These are phyloP conservation scores for Callipepla squamata DNA, from an alignment of 2,113 vertebrate genomes.

Conservation along the genomic window DNA sequence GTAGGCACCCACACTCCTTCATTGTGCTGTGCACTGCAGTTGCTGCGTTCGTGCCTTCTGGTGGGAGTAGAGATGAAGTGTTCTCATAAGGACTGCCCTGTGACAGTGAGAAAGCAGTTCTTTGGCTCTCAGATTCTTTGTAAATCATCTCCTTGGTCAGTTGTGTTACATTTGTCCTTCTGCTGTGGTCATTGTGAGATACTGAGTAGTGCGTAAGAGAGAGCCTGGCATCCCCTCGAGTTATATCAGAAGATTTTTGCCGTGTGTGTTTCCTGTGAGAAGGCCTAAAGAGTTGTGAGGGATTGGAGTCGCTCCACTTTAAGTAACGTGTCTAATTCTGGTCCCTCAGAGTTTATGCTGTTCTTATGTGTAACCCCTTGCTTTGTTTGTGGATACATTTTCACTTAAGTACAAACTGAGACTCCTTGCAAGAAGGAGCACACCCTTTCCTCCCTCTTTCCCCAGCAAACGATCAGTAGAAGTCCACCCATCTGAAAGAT, in stretches of 20 bases:
- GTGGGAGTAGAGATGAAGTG: background rate
- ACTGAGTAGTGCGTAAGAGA: background rate
- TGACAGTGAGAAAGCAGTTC: background rate
- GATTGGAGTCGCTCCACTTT: fast-evolving
- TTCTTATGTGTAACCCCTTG: background rate
- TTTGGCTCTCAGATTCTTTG: background rate
- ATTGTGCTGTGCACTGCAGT: fast-evolving
- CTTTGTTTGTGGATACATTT: background rate
- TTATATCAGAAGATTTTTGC: background rate
- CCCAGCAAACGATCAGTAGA: background rate
- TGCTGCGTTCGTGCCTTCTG: background rate
- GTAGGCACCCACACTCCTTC: background rate
- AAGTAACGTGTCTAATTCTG: background rate
- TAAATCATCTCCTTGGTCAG: background rate
- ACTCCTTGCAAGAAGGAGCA: background rate
- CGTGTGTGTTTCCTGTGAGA: background rate
- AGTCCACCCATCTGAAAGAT: background rate
- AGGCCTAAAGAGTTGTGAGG: background rate
- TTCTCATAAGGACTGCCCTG: background rate
- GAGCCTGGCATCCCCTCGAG: background rate
- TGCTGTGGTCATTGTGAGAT: background rate
- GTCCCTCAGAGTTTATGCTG: background rate
- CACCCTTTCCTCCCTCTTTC: background rate
- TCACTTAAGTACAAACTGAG: background rate
- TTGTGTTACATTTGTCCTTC: background rate